Evolutionary conservation across 1,140 invertebrate species (phyloP).

Genomic region (Melipona quadrifasciata): DNA sequence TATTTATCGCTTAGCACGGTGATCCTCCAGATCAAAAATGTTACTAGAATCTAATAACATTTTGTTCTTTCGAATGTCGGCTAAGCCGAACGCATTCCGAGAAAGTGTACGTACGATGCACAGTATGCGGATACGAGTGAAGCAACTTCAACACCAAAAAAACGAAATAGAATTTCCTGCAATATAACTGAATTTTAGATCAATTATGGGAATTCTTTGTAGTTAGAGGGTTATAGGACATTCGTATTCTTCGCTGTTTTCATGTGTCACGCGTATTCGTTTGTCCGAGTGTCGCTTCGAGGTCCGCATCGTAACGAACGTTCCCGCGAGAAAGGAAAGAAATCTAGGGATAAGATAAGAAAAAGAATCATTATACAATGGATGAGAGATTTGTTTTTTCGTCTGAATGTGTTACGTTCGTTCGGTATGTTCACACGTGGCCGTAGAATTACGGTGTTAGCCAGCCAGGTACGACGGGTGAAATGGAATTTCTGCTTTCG

Average conservation of each 20-base stretch:
- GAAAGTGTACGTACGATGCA: conserved; percentile 47
- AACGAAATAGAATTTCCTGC: conserved; percentile 46
- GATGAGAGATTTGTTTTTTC: background rate
- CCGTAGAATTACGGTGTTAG: too few relatives aligned
- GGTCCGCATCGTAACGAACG: background rate
- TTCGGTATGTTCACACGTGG: background rate
- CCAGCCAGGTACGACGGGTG: conserved; percentile 7
- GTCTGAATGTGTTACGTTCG: background rate
- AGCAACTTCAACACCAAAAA: conserved; percentile 59
- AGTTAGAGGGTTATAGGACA: conserved; percentile 9
- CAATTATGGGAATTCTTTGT: conserved; percentile 31
- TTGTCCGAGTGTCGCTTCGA: conserved; percentile 9
- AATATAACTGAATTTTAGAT: conserved; percentile 46
- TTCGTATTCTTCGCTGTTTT: conserved; percentile 32
- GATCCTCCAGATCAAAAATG: background rate
- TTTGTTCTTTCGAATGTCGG: background rate
- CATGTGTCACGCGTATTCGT: conserved; percentile 12
- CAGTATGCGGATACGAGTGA: conserved; percentile 32
- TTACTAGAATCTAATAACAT: background rate
- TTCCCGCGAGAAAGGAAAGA: background rate
- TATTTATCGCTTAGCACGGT: too few relatives aligned
- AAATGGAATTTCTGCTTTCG: conserved; percentile 23
- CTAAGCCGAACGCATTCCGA: conserved; percentile 42
- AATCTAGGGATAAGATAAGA: background rate
- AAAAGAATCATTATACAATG: background rate